phyloP scores from a whole-genome alignment of 1,140 invertebrate genomes.

The Drosophila chauvacae region DNA sequence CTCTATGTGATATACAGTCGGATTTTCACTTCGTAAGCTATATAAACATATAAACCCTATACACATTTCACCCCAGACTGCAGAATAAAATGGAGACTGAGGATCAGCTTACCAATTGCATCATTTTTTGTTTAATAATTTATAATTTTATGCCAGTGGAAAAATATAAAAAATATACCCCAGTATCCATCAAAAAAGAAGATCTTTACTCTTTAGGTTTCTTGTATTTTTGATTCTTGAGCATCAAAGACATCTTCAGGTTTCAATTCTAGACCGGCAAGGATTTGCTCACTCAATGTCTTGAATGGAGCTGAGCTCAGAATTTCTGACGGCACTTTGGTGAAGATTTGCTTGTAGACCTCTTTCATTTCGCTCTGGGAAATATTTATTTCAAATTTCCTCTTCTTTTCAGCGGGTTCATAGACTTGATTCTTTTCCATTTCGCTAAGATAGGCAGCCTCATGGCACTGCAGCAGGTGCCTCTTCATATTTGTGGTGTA shows the following conservation, averaged over 20 bases:
- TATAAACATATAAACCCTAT: neutral
- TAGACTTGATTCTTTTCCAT: neutral
- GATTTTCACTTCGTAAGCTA: constrained; percentile 16
- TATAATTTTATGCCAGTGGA: neutral
- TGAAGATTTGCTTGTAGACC: neutral
- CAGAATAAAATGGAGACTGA: neutral
- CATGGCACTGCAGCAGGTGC: neutral
- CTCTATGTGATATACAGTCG: constrained; percentile 44
- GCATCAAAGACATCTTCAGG: neutral
- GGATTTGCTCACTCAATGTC: neutral
- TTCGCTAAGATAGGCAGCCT: neutral
- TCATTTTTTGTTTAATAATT: too few relatives aligned
- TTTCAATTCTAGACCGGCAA: neutral
- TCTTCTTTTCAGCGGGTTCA: neutral
- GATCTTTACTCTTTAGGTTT: neutral
- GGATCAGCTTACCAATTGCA: constrained; percentile 4
- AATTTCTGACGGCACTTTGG: neutral
- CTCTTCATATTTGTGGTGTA: neutral
- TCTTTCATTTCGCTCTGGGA: neutral
- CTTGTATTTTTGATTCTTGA: neutral
- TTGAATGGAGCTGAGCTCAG: neutral
- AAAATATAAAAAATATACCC: neutral
- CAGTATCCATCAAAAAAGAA: neutral
- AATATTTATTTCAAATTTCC: neutral
- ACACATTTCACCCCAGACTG: neutral